Evolutionary conservation across 2,888 invertebrate species (phyloP).

Genomic region (Hydroisotoma schaefferi): DNA sequence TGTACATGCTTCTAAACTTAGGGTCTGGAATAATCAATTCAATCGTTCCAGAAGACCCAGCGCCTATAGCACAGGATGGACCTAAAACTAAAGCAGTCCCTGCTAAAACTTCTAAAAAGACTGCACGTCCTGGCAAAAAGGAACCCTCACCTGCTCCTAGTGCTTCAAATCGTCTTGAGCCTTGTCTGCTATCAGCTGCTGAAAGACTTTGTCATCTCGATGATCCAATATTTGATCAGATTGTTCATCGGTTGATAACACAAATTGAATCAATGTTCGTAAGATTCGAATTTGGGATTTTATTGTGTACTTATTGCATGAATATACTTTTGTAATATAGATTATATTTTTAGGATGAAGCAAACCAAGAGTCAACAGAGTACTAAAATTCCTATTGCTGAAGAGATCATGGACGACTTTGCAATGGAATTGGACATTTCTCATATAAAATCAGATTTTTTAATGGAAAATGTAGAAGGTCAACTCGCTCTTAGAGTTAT

Average conservation of each 20-base stretch:
- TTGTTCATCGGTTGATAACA: conserved; percentile 46
- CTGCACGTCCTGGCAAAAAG: conserved; percentile 2
- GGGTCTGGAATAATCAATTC: conserved; percentile 38
- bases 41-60: conserved; percentile 18
- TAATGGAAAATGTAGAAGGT: conserved; percentile 45
- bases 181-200: conserved; percentile 46
- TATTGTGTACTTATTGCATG: not conserved
- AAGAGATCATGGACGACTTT: conserved; percentile 27
- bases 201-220: conserved; percentile 49
- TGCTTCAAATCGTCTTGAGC: conserved; percentile 35
- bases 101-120: conserved; percentile 20
- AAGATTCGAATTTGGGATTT: not conserved
- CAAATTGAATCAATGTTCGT: conserved; percentile 48
- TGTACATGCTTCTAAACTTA: conserved; percentile 62
- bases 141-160: conserved; percentile 22
- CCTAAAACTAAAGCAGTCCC: conserved; percentile 11
- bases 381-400: conserved; percentile 8
- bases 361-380: conserved; percentile 39
- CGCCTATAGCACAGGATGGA: not conserved
- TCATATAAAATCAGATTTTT: conserved; percentile 41
- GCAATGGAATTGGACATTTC: conserved; percentile 40
- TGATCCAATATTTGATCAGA: conserved; percentile 48
- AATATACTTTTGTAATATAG: not conserved
- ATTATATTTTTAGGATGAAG: conserved; percentile 36
- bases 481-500: conserved; percentile 42